phyloP scores from a whole-genome alignment of 2,888 invertebrate genomes.

The Drosophila cognata region DNA sequence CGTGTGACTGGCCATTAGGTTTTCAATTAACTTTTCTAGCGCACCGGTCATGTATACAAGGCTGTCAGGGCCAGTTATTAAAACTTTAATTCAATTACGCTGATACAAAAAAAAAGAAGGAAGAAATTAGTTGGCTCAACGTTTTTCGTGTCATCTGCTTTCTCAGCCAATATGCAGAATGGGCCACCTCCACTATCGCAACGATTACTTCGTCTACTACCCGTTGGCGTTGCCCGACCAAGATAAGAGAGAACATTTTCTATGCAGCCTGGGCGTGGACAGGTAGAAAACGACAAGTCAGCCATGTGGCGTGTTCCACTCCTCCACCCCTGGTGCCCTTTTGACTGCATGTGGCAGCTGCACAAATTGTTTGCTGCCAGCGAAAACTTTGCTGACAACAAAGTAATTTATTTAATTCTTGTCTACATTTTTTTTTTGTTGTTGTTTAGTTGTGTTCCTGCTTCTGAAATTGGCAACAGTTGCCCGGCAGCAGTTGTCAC shows the following conservation, averaged over 20 bases:
- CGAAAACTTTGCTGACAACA: slow-evolving; percentile 70
- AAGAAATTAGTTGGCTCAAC: slow-evolving; percentile 57
- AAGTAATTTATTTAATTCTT: slow-evolving; percentile 76
- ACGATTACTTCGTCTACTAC: background rate
- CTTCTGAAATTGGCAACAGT: slow-evolving; percentile 67
- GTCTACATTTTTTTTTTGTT: slow-evolving; percentile 36
- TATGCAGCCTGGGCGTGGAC: slow-evolving; percentile 35
- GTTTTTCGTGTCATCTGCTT: slow-evolving; percentile 59
- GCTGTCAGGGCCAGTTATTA: slow-evolving; percentile 62
- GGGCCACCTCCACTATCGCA: background rate
- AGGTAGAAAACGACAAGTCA: slow-evolving; percentile 55
- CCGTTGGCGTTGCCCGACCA: slow-evolving; percentile 23
- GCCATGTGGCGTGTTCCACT: slow-evolving; percentile 34
- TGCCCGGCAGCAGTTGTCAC: slow-evolving; percentile 51
- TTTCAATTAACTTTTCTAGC: slow-evolving; percentile 68
- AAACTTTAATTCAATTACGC: slow-evolving; percentile 75
- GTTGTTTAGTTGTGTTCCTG: slow-evolving; percentile 21
- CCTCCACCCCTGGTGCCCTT: slow-evolving; percentile 13
- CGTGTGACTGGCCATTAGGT: slow-evolving; percentile 47
- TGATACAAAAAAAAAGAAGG: slow-evolving; percentile 38
- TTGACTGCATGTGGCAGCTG: slow-evolving; percentile 62
- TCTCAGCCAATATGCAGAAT: slow-evolving; percentile 55
- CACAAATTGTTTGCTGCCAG: slow-evolving; percentile 74
- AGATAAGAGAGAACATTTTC: slow-evolving; percentile 55
- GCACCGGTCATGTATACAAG: slow-evolving; percentile 1